Percentiles rank a stretch among this genome's conserved stretches.
phyloP scores from a whole-genome alignment of 1,140 invertebrate species.

The Temnothorax nylanderi region DNA sequence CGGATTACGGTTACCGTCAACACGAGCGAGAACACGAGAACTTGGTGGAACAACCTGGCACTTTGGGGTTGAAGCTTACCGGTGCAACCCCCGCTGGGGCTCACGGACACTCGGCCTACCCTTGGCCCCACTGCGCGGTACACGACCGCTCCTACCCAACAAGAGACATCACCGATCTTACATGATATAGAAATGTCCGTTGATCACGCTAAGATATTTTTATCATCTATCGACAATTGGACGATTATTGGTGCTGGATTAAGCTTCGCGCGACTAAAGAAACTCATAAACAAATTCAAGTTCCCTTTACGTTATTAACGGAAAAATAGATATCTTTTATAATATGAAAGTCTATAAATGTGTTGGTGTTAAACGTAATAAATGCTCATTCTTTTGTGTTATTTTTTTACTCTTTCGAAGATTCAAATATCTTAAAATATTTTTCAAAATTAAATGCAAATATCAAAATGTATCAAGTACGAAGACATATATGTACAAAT shows the following conservation, averaged over 20 bases:
- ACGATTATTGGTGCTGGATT: slow-evolving; percentile 50
- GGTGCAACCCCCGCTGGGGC: slow-evolving; percentile 85
- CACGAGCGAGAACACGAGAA: slow-evolving; percentile 80
- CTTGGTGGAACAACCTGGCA: slow-evolving; percentile 83
- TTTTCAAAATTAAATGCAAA: neutral
- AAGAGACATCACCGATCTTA: slow-evolving; percentile 83
- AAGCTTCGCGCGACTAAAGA: slow-evolving; percentile 15
- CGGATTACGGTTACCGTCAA: slow-evolving; percentile 80
- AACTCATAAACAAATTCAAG: neutral
- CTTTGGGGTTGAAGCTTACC: slow-evolving; percentile 85
- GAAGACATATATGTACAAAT: neutral
- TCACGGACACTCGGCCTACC: slow-evolving; percentile 84
- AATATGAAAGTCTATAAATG: neutral
- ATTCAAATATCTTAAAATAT: too few relatives aligned
- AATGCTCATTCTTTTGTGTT: neutral
- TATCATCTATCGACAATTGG: slow-evolving; percentile 46
- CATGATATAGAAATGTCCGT: slow-evolving; percentile 69
- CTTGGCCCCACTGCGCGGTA: slow-evolving; percentile 85
- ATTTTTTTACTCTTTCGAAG: neutral
- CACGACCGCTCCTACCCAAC: slow-evolving; percentile 85
- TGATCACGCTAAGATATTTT: slow-evolving; percentile 62
- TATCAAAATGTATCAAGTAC: neutral
- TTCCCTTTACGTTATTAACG: neutral
- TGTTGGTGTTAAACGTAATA: neutral
- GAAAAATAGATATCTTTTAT: neutral